Evolutionary conservation across 1,140 invertebrate species (phyloP).

Genomic region (Hycleus phaleratus): DNA sequence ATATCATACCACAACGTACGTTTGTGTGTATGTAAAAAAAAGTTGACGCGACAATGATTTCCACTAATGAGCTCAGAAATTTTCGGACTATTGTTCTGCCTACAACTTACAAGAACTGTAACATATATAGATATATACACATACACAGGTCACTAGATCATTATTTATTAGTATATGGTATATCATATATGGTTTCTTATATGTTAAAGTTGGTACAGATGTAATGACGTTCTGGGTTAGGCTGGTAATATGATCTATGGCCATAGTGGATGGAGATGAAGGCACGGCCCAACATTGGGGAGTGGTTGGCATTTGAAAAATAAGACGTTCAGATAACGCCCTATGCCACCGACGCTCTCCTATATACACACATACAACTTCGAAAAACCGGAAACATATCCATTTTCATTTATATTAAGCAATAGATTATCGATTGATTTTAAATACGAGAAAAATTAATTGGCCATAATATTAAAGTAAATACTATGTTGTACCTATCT

Average conservation of each 20-base stretch:
- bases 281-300: slow-evolving; percentile 14
- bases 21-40: too few relatives aligned
- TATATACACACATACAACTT: neutral
- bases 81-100: slow-evolving; percentile 10
- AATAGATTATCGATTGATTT: neutral
- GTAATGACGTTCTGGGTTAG: slow-evolving; percentile 24
- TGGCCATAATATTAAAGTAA: too few relatives aligned
- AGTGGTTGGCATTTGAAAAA: slow-evolving; percentile 24
- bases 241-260: slow-evolving; percentile 23
- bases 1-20: too few relatives aligned
- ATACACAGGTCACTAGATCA: neutral
- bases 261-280: slow-evolving; percentile 11
- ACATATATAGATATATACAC: neutral
- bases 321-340: slow-evolving; percentile 19
- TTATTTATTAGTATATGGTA: neutral
- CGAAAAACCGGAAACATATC: neutral
- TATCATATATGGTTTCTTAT: slow-evolving; percentile 12
- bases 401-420: neutral
- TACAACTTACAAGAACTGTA: neutral
- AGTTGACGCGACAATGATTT: neutral
- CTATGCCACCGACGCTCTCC: neutral
- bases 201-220: slow-evolving; percentile 16
- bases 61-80: slow-evolving; percentile 10
- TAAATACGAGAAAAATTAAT: neutral
- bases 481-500: too few relatives aligned